Base-by-base conservation (phyloP, 2,888 invertebrate species). In the Lamellibrachia satsuma region DNA sequence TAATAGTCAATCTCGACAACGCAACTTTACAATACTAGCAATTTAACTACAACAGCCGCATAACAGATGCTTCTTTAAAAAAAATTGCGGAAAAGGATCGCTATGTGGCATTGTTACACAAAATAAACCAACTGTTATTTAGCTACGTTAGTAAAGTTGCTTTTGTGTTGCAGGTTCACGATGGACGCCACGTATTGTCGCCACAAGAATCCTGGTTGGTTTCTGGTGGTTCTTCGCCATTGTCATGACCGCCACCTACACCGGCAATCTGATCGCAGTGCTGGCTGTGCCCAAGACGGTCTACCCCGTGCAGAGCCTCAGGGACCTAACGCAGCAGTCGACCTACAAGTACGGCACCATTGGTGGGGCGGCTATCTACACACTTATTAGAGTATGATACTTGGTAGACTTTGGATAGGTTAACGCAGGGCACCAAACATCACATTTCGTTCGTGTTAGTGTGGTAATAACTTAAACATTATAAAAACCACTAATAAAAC, bases 231-330 rank as follows among this genome's bases (percentile, higher is more conserved):
- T 91, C 15, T 51, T 22, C 90, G 91, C 27, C 39, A 52, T 92
- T 15, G 2, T 92, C 0, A 39, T 92, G 9, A 15, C 92, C 0
- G 55, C 92, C 4, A 57, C 91, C 7, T 92, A 91, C 91, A 92
- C 92, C n/a, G 92, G 92, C 9, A 93, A 93, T 57, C 93, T 93
- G 52, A 93, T 93, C 6, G 93, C 93, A 2, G 92, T 93, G 90
- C 60, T 93, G 2, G 93, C 93, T 7, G 93, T 93, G 7, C 93
- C 93, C 4, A 92, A 92, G 57, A 91, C 92, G 6, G 52, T 51
- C 7, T 90, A 91, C 11, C 93, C 93, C 15, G 75, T 93, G 22
- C 9, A 92, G 51, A 93, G 92, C 9, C 91, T 93, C 4, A 15
- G 92, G n/a, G 93, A 93, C 15, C 90, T 93, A 27, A 90, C 93